Evolutionary conservation across 2,113 vertebrate species (phyloP).

Genomic region (Gymnocephalus cernua): DNA sequence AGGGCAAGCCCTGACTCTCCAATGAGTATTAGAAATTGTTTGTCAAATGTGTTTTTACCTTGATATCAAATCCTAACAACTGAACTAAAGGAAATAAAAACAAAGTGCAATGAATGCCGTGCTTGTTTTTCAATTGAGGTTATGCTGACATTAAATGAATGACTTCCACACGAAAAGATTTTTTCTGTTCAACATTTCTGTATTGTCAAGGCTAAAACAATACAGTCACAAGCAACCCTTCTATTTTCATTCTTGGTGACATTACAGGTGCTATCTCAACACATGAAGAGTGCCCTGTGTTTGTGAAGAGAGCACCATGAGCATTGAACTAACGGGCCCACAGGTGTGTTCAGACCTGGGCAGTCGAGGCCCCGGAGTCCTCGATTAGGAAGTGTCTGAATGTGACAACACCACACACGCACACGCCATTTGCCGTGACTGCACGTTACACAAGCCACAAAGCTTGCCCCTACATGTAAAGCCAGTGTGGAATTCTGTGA

Average conservation of each 20-base stretch:
- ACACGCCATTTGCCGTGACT: constrained; percentile 41
- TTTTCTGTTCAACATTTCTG: background rate
- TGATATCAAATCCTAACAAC: constrained; percentile 34
- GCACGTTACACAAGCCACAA: constrained; percentile 71
- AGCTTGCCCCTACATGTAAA: constrained; percentile 81
- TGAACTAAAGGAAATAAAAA: constrained; percentile 13
- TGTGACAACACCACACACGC: constrained; percentile 59
- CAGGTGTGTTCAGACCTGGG: constrained; percentile 61
- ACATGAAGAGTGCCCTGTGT: background rate
- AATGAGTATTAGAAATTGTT: constrained; percentile 47
- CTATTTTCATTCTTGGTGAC: background rate
- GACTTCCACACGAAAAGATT: background rate
- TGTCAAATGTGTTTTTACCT: constrained; percentile 64
- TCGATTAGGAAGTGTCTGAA: constrained; percentile 62
- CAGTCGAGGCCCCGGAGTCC: constrained; percentile 53
- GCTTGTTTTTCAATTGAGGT: background rate
- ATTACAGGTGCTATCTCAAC: background rate
- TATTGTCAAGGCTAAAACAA: background rate
- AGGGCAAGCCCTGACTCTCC: constrained; percentile 69
- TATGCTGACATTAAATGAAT: background rate
- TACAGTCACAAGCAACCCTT: background rate
- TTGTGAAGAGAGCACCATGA: constrained; percentile 1
- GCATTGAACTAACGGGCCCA: constrained; percentile 1
- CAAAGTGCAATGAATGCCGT: constrained; percentile 9
- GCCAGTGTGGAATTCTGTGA: constrained; percentile 80